Evolutionary conservation across 2,113 vertebrate species (phyloP).

Genomic region (Theristicus caerulescens): DNA sequence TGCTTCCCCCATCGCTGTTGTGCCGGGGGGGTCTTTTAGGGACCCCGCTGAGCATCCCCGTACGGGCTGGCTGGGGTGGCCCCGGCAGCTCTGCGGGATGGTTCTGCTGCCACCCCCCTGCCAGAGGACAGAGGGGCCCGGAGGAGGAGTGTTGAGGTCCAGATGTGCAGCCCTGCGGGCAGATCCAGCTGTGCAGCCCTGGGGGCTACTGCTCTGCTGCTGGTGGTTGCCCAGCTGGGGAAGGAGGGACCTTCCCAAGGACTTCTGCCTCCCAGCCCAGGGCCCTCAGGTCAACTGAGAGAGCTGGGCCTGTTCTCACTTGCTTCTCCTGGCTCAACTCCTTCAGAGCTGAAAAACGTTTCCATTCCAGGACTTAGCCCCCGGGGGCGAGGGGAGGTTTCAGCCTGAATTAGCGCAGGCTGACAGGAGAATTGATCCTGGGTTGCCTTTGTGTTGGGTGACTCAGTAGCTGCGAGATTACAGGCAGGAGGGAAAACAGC

Average conservation of each 20-base stretch:
- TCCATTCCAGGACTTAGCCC: neutral
- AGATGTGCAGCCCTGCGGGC: neutral
- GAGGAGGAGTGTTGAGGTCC: neutral
- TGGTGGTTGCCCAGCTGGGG: neutral
- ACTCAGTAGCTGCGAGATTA: neutral
- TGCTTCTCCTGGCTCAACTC: neutral
- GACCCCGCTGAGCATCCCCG: neutral
- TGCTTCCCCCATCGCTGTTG: rapidly evolving
- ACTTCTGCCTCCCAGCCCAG: neutral
- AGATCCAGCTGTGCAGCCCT: neutral
- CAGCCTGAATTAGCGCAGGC: neutral
- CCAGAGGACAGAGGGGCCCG: neutral
- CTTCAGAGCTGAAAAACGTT: neutral
- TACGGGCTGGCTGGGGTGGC: neutral
- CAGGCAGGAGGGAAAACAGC: neutral
- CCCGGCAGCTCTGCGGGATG: too few relatives aligned
- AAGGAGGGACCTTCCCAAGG: too few relatives aligned
- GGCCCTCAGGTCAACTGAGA: too few relatives aligned
- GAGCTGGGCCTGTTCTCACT: neutral
- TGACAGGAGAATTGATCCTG: neutral
- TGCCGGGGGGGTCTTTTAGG: too few relatives aligned
- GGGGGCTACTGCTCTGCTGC: neutral
- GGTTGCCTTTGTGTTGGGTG: neutral
- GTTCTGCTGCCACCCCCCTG: neutral
- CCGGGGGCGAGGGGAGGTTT: neutral